Conservation (phyloP, 2,113 vertebrate genomes). For the Mixornis gularis region DNA sequence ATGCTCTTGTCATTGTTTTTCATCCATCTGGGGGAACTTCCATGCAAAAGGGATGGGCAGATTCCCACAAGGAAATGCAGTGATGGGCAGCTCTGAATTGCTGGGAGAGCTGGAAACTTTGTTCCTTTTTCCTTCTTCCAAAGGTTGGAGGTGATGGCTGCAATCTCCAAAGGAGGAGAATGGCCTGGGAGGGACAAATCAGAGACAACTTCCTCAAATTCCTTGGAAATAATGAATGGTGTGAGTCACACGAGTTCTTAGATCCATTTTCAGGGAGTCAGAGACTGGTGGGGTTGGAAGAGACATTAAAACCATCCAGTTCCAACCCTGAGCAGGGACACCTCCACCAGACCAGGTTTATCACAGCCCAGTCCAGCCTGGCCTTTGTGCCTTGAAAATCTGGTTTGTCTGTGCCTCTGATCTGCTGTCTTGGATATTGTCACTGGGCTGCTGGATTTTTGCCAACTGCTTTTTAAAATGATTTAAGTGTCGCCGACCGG, state of each 20-base stretch:
- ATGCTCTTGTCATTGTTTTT: not conserved
- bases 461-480: not conserved
- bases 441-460: not conserved
- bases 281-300: not conserved
- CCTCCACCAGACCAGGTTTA: not conserved
- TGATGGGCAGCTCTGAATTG: not conserved
- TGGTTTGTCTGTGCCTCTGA: not conserved
- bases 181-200: not conserved
- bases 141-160: not conserved
- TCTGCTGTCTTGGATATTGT: not conserved
- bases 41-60: not conserved
- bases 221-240: not conserved
- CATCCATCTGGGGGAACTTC: not conserved
- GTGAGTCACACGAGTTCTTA: not conserved
- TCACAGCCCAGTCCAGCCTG: not conserved
- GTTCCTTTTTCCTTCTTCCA: not conserved
- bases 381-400: not conserved
- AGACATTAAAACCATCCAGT: not conserved
- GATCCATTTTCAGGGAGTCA: not conserved
- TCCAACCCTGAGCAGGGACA: not conserved
- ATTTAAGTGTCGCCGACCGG: no score
- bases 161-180: not conserved
- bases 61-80: not conserved
- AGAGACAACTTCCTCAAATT: not conserved
- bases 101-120: not conserved